A percentile compares a stretch with the other conserved stretches of the same genome.
phyloP scores from a whole-genome alignment of 2,113 vertebrate species.

The Upupa epops region DNA sequence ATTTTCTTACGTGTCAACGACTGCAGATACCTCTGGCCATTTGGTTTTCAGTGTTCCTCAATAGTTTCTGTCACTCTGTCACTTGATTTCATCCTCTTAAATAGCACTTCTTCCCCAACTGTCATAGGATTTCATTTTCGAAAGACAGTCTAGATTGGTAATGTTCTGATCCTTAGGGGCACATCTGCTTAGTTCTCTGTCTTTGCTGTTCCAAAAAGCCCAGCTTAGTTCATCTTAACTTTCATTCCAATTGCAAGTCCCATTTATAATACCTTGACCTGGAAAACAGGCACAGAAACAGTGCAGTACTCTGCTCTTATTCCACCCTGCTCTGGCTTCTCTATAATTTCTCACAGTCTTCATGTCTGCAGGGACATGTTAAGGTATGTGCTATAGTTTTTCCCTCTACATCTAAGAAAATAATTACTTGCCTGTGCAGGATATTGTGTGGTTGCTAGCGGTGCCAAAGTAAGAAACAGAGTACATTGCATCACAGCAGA shows the following conservation, averaged over 20 bases:
- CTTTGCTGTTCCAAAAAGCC: neutral
- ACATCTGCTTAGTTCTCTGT: neutral
- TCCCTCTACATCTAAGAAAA: neutral
- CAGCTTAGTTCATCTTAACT: neutral
- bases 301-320: neutral
- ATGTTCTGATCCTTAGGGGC: neutral
- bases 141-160: neutral
- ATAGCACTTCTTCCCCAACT: neutral
- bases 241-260: neutral
- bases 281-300: neutral
- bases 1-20: constrained; percentile 16
- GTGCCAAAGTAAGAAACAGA: neutral
- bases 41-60: neutral
- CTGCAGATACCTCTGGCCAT: neutral
- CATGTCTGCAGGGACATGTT: neutral
- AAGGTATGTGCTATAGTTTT: neutral
- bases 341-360: neutral
- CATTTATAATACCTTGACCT: neutral
- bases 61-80: neutral
- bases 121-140: neutral
- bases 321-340: neutral
- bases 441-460: neutral
- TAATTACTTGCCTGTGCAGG: neutral
- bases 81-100: neutral
- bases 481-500: neutral